Evolutionary conservation across 2,113 vertebrate species (phyloP).

Genomic region (Poeciliopsis prolifica): DNA sequence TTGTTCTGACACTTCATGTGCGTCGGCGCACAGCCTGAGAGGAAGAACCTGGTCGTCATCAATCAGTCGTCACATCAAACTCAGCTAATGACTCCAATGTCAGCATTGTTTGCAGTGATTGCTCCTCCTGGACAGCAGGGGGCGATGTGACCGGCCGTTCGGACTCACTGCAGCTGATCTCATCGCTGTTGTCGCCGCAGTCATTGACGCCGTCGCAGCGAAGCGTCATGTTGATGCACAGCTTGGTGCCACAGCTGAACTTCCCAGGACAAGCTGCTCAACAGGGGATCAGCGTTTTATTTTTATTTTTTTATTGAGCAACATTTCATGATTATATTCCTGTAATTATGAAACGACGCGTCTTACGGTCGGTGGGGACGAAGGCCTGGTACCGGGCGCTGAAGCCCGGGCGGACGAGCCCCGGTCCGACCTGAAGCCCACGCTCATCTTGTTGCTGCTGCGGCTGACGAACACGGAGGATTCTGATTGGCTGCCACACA

Average conservation of each 20-base stretch:
- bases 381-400: slow-evolving; percentile 85
- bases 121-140: too few relatives aligned
- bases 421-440: slow-evolving; percentile 84
- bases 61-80: too few relatives aligned
- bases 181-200: slow-evolving; percentile 88
- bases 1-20: slow-evolving; percentile 85
- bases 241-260: slow-evolving; percentile 85
- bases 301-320: too few relatives aligned
- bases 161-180: slow-evolving; percentile 85
- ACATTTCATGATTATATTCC: too few relatives aligned
- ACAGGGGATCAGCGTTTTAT: background rate
- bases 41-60: too few relatives aligned
- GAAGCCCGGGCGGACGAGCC: slow-evolving; percentile 87
- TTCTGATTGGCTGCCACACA: slow-evolving; percentile 79
- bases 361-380: slow-evolving; percentile 84
- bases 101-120: too few relatives aligned
- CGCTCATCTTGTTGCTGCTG: slow-evolving; percentile 77
- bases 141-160: too few relatives aligned
- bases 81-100: too few relatives aligned
- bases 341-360: too few relatives aligned
- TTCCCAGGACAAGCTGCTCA: slow-evolving; percentile 58
- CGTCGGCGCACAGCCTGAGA: slow-evolving; percentile 71
- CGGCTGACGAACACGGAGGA: slow-evolving; percentile 77
- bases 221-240: slow-evolving; percentile 80
- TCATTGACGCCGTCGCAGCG: slow-evolving; percentile 89